phyloP scores from a whole-genome alignment of 2,113 vertebrate genomes.

The Ellobius talpinus region DNA sequence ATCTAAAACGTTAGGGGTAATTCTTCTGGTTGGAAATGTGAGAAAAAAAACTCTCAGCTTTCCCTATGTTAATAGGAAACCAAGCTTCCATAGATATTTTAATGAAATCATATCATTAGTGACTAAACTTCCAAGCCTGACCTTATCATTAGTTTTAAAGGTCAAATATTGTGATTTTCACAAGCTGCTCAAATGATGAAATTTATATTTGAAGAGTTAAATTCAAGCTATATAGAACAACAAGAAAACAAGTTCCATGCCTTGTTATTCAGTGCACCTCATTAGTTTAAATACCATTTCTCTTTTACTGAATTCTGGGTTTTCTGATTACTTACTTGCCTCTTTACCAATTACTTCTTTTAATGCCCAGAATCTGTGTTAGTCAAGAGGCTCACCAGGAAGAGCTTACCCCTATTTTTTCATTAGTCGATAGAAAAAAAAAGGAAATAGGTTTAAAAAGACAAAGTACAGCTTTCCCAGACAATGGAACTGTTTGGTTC shows the following conservation, averaged over 20 bases:
- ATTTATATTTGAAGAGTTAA: slow-evolving; percentile 18
- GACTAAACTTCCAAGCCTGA: not conserved
- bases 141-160: slow-evolving; percentile 38
- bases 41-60: not conserved
- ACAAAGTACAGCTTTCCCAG: not conserved
- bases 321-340: not conserved
- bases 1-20: not conserved
- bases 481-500: not conserved
- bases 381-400: not conserved
- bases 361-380: not conserved
- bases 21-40: not conserved
- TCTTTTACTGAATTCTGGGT: not conserved
- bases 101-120: slow-evolving; percentile 25
- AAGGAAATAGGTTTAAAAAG: not conserved
- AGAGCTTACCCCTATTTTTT: not conserved
- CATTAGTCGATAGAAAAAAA: not conserved
- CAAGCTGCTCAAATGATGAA: not conserved
- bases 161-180: not conserved
- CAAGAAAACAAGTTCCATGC: slow-evolving; percentile 6
- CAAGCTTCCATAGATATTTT: not conserved
- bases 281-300: not conserved
- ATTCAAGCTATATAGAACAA: slow-evolving; percentile 3
- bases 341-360: not conserved
- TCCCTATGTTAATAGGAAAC: not conserved
- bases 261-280: not conserved